Base-by-base conservation (phyloP, 2,113 vertebrate species). In the Emydura subglobosa region DNA sequence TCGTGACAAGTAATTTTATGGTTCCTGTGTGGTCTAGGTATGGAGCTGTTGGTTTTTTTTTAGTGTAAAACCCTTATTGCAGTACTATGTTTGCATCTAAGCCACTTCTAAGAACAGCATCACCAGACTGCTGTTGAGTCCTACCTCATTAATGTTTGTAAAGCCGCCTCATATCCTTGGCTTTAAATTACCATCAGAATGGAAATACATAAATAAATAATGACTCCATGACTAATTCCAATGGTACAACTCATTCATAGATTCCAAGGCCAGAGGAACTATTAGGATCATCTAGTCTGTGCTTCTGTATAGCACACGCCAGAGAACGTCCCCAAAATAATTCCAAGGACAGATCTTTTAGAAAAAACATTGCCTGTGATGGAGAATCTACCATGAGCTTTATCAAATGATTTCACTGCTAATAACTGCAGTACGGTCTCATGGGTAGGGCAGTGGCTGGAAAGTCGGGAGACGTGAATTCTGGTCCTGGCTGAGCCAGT, bases 61-160 rank as follows among this genome's bases (percentile, higher is more conserved):
- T n/a, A 49, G 88, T 93, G 96, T 97, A 96, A 97, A 74, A 47
- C 97, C 96, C 94, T 95, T 82, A 44, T 16, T 65, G 83, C 94
- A 95, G 96, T 96, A 96, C 86, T 74, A 83, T 42, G 85, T 93
- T 91, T 79, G 89, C 89, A 94, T 93, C 95, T 96, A 89, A 93
- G 95, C 90, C 91, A 2, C 24, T 51, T 2, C 87, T 95, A 95
- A 95, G 93, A 95, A 96, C 95, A 96, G 24, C 68, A 94, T 95
- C 96, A 95, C 93, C 96, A 81, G 95, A 94, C 59, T 79, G 54
- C 65, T 25, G 78, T 4, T 14, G 25, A 76, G 50, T 11, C 85
- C 93, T 79, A 96, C 89, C 85, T 95, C 93, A 91, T 57, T 95
- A 96, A 95, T 85, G 86, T 96, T 96, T 96, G 87, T 89, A 85